Base-by-base conservation (phyloP, 2,888 invertebrate genomes). In the Allacma fusca region DNA sequence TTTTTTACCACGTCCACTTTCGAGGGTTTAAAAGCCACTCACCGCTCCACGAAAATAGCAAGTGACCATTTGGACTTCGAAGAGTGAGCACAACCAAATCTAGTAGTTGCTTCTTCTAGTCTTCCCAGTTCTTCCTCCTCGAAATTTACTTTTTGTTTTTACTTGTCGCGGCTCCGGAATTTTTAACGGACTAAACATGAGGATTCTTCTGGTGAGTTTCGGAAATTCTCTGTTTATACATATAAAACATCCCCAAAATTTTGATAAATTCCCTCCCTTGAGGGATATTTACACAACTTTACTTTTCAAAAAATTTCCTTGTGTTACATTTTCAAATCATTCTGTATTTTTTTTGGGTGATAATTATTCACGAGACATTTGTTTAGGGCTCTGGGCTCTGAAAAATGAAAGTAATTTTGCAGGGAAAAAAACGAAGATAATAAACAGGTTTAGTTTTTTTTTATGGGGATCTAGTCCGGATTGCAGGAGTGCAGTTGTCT, bases 21-120 rank as follows among this genome's bases (percentile, higher is more conserved):
- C 24, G 71, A 77, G 75, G 77, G 77, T 77, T 77, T 79, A 77
- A 79, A 79, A 79, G 75, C 75, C 57, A 77, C 71, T 64, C 44
- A 24, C 29, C 34, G 23, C 72, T 26, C 29, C 29, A 62, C 73
- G 57, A 65, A 78, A 65, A 57, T 34, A 65, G 71, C 78, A 80
- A 80, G 80, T 80, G 80, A 76, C 76, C 74, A 70, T 43, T 69
- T 44, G 75, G 77, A 59, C 75, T 74, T 75, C 43, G n/a, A 26
- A 57, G 57, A 40, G 73, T 50, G 50, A 50, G 50, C 50, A 50
- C 50, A 50, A 68, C 29, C 50, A 77, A 76, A 79, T 34, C 77
- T 43, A 28, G 23, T 34, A 44, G 68, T 21, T 59, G 59, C 29
- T 21, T 44, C 29, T 21, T 44, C 68, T 21, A 44, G 44, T 68